Conservation (phyloP, 2,888 invertebrate species). For the Polyommatus iphigenia region DNA sequence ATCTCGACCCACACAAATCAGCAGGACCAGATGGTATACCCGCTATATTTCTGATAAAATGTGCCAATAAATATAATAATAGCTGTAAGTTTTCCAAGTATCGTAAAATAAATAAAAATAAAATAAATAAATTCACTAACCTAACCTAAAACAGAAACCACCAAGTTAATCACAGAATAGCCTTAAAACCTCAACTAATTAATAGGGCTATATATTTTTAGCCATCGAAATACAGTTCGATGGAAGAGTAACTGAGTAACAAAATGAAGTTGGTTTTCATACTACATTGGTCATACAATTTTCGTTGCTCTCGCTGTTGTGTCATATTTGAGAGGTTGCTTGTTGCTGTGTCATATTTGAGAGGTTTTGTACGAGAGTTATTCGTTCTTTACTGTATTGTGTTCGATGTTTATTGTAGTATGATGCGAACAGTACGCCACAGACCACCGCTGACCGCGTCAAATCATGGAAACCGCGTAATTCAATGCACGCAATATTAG, state of each 20-base stretch:
- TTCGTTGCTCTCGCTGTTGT: no score
- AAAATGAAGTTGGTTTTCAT: not conserved
- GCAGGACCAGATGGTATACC: no score
- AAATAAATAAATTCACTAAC: not conserved
- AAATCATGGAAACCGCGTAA: constrained; percentile 62
- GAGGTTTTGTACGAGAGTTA: no score
- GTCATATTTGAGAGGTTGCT: no score
- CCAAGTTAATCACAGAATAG: not conserved
- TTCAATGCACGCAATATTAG: constrained; percentile 48
- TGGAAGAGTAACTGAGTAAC: not conserved
- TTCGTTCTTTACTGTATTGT: not conserved
- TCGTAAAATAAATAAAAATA: no score
- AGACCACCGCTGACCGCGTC: constrained; percentile 53
- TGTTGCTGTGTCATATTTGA: no score
- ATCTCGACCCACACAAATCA: no score
- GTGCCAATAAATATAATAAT: no score
- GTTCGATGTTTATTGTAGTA: constrained; percentile 46
- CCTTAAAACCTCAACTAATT: constrained; percentile 14
- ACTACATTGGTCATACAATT: no score
- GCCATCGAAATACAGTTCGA: not conserved
- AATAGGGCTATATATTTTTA: constrained; percentile 8
- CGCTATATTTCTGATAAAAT: no score
- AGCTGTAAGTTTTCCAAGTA: no score
- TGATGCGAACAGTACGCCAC: constrained; percentile 42
- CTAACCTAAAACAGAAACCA: not conserved